Percentiles rank a stretch among this genome's conserved stretches.
phyloP scores from a whole-genome alignment of 2,797 vertebrate genomes.

The Peromyscus aztecus region DNA sequence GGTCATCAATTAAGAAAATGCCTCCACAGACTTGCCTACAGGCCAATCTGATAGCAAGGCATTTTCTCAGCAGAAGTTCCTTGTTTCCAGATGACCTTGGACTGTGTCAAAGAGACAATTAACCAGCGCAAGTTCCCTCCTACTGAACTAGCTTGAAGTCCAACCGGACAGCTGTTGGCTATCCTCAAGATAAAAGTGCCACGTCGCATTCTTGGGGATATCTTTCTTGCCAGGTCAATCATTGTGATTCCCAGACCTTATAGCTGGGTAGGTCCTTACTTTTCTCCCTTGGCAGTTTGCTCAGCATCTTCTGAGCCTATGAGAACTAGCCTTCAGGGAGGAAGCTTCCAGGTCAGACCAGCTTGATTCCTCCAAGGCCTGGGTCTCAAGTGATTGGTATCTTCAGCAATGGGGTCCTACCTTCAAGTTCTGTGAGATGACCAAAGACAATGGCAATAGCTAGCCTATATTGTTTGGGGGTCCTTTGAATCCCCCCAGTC shows the following conservation, averaged over 20 bases:
- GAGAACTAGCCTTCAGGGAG: not conserved
- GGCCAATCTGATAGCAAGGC: not conserved
- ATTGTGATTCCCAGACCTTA: not conserved
- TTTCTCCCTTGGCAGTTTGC: not conserved
- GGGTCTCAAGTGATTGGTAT: not conserved
- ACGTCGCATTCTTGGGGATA: not conserved
- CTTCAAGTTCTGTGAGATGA: not conserved
- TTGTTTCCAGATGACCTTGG: not conserved
- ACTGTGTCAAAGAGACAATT: not conserved
- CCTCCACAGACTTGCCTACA: no score
- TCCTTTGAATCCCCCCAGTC: not conserved
- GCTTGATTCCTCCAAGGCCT: not conserved
- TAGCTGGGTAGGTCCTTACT: not conserved
- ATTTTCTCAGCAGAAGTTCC: not conserved
- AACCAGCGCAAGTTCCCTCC: not conserved
- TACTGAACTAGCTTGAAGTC: not conserved
- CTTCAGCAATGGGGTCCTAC: not conserved
- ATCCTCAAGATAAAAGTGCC: not conserved
- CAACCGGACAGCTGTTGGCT: not conserved
- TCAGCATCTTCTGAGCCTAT: not conserved
- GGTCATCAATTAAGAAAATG: not conserved
- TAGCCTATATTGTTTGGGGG: not conserved
- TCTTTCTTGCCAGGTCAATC: not conserved
- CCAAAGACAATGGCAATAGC: not conserved
- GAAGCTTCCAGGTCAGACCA: not conserved